Conservation (phyloP, 1,140 invertebrate species). For the Chlorops oryzae region DNA sequence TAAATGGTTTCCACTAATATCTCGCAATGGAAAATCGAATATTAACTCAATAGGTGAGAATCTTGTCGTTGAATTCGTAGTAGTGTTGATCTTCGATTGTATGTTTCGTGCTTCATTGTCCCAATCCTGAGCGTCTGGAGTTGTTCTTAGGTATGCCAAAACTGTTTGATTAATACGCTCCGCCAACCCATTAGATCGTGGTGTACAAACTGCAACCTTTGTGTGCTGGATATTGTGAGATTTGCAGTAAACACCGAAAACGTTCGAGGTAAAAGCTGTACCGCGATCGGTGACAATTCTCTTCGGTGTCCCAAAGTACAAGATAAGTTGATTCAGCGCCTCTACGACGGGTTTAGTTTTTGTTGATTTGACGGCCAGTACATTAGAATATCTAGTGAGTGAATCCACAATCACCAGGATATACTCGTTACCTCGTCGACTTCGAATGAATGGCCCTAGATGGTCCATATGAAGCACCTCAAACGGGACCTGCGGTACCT, state of each 20-base stretch:
- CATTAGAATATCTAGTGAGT: too few species aligned
- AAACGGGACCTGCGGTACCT: too few species aligned
- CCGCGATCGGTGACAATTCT: conserved; percentile 5
- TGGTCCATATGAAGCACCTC: conserved; percentile 31
- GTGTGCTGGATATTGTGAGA: conserved; percentile 3
- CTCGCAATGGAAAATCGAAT: conserved; percentile 5
- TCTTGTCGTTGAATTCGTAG: conserved; percentile 19
- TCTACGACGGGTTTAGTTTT: conserved; percentile 20
- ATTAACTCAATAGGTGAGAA: too few species aligned
- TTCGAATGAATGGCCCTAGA: conserved; percentile 27
- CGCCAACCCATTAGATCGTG: conserved; percentile 18
- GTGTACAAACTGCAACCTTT: conserved; percentile 8
- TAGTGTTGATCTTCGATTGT: conserved; percentile 25
- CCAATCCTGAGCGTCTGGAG: conserved; percentile 17
- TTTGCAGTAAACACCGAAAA: conserved; percentile 2
- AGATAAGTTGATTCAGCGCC: conserved; percentile 1
- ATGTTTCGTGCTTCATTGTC: conserved; percentile 16
- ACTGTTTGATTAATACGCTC: conserved; percentile 23
- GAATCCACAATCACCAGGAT: conserved; percentile 48
- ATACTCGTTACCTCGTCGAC: conserved; percentile 43
- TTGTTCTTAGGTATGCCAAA: conserved; percentile 6
- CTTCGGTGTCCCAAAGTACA: conserved; percentile 6
- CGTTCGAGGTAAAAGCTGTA: conserved; percentile 5
- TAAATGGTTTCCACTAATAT: conserved; percentile 5
- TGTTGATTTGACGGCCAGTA: too few species aligned